These are phyloP conservation scores for Gallinago nigripennis DNA, from an alignment of 2,797 vertebrate genomes.

Conservation along the genomic window DNA sequence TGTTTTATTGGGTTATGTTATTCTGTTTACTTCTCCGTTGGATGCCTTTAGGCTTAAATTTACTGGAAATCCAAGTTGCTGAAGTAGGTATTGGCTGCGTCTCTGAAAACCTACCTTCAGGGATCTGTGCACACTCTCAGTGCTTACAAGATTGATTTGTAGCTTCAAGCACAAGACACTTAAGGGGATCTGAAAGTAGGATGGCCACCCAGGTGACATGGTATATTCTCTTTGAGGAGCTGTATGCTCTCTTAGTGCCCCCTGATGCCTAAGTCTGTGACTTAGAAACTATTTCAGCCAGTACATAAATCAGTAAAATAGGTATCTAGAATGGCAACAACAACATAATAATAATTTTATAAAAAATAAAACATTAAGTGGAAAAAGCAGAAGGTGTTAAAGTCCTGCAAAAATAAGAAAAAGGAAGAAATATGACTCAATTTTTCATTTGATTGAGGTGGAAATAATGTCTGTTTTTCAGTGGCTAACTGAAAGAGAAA, in stretches of 20 bases:
- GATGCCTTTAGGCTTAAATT: constrained; percentile 2
- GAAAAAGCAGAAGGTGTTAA: neutral
- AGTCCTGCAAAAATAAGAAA: neutral
- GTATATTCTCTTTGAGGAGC: neutral
- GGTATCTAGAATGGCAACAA: neutral
- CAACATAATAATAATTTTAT: neutral
- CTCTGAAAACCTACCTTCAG: constrained; percentile 29
- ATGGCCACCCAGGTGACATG: neutral
- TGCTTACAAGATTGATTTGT: constrained; percentile 45
- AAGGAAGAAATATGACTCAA: neutral
- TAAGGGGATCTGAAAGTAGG: constrained; percentile 14
- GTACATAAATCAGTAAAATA: neutral
- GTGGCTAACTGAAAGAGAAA: neutral
- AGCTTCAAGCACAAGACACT: constrained; percentile 45
- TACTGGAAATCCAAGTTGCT: constrained; percentile 46
- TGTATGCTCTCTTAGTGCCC: neutral
- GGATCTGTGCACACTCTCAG: neutral
- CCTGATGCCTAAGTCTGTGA: neutral
- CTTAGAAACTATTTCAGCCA: neutral
- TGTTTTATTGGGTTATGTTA: neutral
- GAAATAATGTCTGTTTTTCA: neutral
- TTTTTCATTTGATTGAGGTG: neutral
- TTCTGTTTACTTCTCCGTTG: neutral
- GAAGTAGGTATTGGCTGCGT: constrained; percentile 9
- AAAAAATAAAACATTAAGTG: neutral